Conservation (phyloP, 2,113 vertebrate species). For the Rana temporaria region DNA sequence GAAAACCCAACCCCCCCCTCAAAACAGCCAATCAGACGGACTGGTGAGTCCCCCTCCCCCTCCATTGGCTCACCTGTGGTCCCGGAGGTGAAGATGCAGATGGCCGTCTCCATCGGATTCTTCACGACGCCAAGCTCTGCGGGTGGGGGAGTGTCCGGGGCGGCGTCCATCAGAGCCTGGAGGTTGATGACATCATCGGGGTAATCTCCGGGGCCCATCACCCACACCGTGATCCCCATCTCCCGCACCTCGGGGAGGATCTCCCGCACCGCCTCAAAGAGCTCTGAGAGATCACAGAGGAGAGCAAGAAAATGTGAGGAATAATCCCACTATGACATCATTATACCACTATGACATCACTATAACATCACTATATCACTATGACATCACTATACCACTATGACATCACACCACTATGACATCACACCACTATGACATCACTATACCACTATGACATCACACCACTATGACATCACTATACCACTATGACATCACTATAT, state of each 20-base stretch:
- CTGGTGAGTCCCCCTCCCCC: neutral
- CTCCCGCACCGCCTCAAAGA: slow-evolving; percentile 58
- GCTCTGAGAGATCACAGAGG: slow-evolving; percentile 29
- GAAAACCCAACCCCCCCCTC: fast-evolving
- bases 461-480: too few species aligned
- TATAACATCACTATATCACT: too few species aligned
- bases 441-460: too few species aligned
- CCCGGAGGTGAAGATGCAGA: slow-evolving; percentile 78
- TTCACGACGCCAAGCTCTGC: slow-evolving; percentile 64
- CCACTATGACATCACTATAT: too few species aligned
- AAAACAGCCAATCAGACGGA: neutral
- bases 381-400: too few species aligned
- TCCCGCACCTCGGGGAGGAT: slow-evolving; percentile 60
- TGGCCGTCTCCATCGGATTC: slow-evolving; percentile 67
- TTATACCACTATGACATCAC: too few species aligned
- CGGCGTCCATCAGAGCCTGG: slow-evolving; percentile 58
- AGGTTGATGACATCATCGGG: slow-evolving; percentile 47
- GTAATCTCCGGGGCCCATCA: slow-evolving; percentile 62
- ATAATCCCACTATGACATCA: too few species aligned
- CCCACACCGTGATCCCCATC: slow-evolving; percentile 60
- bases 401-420: too few species aligned
- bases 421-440: too few species aligned
- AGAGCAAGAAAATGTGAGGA: neutral
- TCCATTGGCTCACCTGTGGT: slow-evolving; percentile 67
- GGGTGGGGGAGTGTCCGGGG: slow-evolving; percentile 60